A percentile compares a stretch with the other conserved stretches of the same genome.
Conservation (phyloP, 2,888 invertebrate species). For the Dichetophora obliterata region DNA sequence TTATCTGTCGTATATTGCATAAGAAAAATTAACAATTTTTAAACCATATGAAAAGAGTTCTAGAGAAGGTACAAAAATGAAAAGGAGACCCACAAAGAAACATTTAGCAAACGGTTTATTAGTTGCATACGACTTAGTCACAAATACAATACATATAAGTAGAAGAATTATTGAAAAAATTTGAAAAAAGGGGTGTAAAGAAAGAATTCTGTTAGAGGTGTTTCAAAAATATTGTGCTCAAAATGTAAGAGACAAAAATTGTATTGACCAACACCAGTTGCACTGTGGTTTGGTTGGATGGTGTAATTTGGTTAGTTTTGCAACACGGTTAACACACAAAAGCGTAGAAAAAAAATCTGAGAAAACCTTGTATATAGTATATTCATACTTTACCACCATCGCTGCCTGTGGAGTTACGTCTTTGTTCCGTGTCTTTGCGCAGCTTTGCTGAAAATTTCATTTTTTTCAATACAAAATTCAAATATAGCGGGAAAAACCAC, state of each 20-base stretch:
- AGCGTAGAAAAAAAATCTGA: background rate
- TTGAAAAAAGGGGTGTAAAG: background rate
- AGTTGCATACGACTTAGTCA: conserved; percentile 2
- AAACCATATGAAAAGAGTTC: background rate
- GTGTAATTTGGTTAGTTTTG: background rate
- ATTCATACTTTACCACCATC: conserved; percentile 66
- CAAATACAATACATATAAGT: background rate
- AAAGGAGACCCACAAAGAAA: conserved; percentile 15
- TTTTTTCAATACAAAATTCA: conserved; percentile 22
- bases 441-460: conserved; percentile 42
- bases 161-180: background rate
- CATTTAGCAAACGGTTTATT: background rate
- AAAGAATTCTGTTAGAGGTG: background rate
- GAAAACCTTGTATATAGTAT: background rate
- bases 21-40: background rate
- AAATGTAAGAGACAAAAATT: conserved; percentile 2
- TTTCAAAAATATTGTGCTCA: conserved; percentile 2
- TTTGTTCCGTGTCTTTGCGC: conserved; percentile 51
- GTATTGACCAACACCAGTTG: background rate
- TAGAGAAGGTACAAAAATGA: background rate
- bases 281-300: background rate
- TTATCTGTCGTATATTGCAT: conserved; percentile 69
- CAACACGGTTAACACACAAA: conserved; percentile 17
- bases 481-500: background rate
- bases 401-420: conserved; percentile 60